Evolutionary conservation across 2,113 vertebrate genomes (phyloP), one percentile per base, ranked within the genome.

Genomic region (Callocephalon fimbriatum): DNA sequence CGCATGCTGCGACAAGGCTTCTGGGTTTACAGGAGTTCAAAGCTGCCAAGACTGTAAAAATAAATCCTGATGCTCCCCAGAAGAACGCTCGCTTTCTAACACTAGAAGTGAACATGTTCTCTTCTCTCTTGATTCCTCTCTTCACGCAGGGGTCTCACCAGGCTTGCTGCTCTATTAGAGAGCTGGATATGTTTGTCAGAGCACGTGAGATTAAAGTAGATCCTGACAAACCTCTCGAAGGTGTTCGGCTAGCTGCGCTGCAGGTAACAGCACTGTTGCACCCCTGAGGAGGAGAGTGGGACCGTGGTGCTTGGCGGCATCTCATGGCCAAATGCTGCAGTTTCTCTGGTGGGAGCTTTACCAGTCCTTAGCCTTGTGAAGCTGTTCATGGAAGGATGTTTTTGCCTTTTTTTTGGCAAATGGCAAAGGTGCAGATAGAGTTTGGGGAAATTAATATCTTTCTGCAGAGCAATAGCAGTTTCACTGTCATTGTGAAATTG

Each of bases 181-280:
- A 97, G 79, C 98, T 99, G 42, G 98, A 98, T 15, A 93, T 68
- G 62, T 99, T 99, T 97, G 47, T 54, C 82, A 97, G 97, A 88
- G 94, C 98, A 0, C 68, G 50, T 48, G 99, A 99, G 93, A 94
- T 99, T 86, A 99, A 99, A 96, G 99, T 99, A 98, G 99, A 99
- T 97, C 99, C 99, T 1, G 99, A 99, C 95, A 99, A 99, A 77
- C 99, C 99, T 3, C 97, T 99, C 66, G 99, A 99, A 95, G 99
- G 99, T 2, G 98, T 98, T n/a, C 98, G 99, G 47, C 98, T 99
- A 70, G 98, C 98, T 7, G 98, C 97, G 1, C 97, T 99, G 58
- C 98, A 99, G 99, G 99, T 99, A 99, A 97, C 15, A 1, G 7
- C 23, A 15, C 42, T 40, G 32, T 15, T 4, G 82, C 22, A n/a